Evolutionary conservation across 2,888 invertebrate genomes (phyloP), one percentile per base, ranked within the genome.

Genomic region (Sesia bembeciformis): DNA sequence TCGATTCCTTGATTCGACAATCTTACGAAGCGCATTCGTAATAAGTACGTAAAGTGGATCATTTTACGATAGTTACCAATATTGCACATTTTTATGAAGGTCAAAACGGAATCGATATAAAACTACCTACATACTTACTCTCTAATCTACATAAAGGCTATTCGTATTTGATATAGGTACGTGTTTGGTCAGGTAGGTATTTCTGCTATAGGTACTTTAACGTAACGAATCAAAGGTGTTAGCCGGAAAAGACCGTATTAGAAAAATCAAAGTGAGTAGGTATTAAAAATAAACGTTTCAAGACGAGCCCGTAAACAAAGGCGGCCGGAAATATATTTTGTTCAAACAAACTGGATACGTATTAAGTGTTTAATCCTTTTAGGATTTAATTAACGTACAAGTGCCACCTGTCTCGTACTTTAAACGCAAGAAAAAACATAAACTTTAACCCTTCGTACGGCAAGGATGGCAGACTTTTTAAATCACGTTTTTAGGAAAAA

Each of bases 401-500:
- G 57, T 58, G 64, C 66, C 78, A 79, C 74, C 75, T 77, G 76
- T 68, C 56, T 53, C 60, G 54, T 41, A 42, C 56, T 57, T 55
- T 41, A 42, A 50, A 50, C n/a, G 40, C 4, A 54, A 49, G 60
- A 63, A 63, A 66, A 63, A 66, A 62, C 57, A 63, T 61, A 59
- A 67, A 66, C 60, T 63, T 59, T 60, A 66, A 61, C 64, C 68
- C 60, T 62, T 63, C n/a, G 41, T 53, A 39, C 53, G 42, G 38
- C 8, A 39, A 49, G 8, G n/a, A 52, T 40, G 65, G 60, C 66
- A 73, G 72, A 61, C 66, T 73, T 75, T 80, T 81, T 74, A 80
- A 84, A 82, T 81, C 78, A 77, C 74, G 72, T 77, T 81, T 78
- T 80, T 76, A 74, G 64, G 74, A 67, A 81, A 74, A 58, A 78